A percentile compares a stretch with the other conserved stretches of the same genome.
Evolutionary conservation across 2,888 invertebrate species (phyloP).

Genomic region (Dryococelus australis): DNA sequence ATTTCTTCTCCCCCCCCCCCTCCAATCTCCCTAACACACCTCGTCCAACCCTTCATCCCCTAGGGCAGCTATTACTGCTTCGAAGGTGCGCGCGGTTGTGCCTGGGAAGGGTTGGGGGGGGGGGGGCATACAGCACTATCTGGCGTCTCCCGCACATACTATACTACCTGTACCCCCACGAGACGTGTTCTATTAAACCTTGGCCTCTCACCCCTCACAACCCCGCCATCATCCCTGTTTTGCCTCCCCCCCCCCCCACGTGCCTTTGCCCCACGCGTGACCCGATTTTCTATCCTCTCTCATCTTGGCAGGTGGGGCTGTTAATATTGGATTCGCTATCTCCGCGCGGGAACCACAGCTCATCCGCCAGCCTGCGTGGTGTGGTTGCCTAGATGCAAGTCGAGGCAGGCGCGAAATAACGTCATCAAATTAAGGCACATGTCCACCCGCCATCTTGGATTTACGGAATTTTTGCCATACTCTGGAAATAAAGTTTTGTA

Average conservation of each 20-base stretch:
- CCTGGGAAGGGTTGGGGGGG: neutral
- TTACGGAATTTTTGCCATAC: no score
- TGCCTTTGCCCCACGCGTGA: neutral
- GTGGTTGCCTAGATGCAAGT: no score
- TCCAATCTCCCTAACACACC: no score
- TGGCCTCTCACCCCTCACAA: neutral
- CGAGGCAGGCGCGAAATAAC: no score
- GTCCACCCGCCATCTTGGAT: no score
- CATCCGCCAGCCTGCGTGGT: no score
- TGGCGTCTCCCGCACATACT: neutral
- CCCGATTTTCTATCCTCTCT: neutral
- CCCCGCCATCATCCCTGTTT: neutral
- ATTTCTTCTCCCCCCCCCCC: neutral
- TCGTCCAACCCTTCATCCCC: neutral
- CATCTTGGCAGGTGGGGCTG: neutral
- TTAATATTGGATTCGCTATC: no score
- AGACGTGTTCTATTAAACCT: constrained; percentile 12
- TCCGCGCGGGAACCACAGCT: no score
- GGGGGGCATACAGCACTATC: no score
- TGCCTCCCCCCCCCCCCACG: neutral
- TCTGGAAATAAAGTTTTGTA: no score
- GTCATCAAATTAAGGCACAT: no score
- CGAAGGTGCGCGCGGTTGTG: neutral
- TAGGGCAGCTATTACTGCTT: neutral
- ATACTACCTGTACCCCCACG: neutral